Evolutionary conservation across 2,113 vertebrate species (phyloP).

Genomic region (Cheirogaleus medius): DNA sequence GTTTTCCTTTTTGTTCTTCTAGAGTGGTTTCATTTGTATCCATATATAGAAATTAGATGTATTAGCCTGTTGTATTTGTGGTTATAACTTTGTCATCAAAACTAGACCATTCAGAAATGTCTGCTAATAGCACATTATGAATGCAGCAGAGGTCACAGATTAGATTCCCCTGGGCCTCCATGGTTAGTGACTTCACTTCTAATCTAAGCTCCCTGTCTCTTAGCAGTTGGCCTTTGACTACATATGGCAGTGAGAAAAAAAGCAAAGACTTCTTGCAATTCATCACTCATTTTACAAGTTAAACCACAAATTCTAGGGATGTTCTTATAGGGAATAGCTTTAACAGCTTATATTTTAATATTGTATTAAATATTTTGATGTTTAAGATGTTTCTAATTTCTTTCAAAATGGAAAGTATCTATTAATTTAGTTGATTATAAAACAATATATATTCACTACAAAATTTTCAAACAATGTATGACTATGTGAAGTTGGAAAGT

Average conservation of each 20-base stretch:
- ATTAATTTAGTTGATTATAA: constrained; percentile 9
- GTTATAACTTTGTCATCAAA: constrained; percentile 54
- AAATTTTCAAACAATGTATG: background rate
- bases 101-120: constrained; percentile 44
- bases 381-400: constrained; percentile 1
- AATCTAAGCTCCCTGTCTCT: background rate
- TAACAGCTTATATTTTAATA: constrained; percentile 25
- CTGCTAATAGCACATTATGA: background rate
- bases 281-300: background rate
- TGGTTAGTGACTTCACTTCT: constrained; percentile 36
- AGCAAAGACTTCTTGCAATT: background rate
- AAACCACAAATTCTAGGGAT: background rate
- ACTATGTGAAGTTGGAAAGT: constrained; percentile 3
- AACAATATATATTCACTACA: background rate
- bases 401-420: constrained; percentile 18
- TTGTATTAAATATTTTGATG: constrained; percentile 25
- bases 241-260: constrained; percentile 33
- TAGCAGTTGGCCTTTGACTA: background rate
- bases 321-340: background rate
- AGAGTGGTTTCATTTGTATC: background rate
- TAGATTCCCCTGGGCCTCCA: background rate
- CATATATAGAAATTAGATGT: background rate
- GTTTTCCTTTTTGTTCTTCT: background rate
- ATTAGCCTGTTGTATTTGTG: background rate
- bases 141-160: background rate